phyloP scores from a whole-genome alignment of 2,113 vertebrate genomes.

The Lophius piscatorius region DNA sequence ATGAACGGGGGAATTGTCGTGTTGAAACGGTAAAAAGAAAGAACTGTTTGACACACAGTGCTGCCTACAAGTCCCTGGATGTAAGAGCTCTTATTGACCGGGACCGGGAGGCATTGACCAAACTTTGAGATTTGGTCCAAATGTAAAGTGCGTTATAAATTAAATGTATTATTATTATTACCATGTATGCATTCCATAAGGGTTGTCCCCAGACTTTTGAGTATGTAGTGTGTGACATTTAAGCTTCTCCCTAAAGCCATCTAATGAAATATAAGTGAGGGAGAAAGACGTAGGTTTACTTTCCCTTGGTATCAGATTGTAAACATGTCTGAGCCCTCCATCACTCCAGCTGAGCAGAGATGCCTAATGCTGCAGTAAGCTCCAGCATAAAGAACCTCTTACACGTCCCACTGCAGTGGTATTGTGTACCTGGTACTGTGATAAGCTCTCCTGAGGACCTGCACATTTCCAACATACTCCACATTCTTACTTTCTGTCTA shows the following conservation, averaged over 20 bases:
- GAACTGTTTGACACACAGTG: too few species aligned
- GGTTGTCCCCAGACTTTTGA: too few species aligned
- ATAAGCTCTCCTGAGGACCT: slow-evolving; percentile 45
- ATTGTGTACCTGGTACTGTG: slow-evolving; percentile 46
- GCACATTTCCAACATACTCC: slow-evolving; percentile 60
- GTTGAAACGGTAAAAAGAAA: too few species aligned
- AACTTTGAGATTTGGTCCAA: too few species aligned
- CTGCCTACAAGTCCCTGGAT: too few species aligned
- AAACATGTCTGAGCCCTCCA: slow-evolving; percentile 14
- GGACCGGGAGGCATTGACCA: too few species aligned
- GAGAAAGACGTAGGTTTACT: neutral
- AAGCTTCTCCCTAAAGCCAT: neutral
- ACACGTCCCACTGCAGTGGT: slow-evolving; percentile 40
- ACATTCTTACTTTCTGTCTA: slow-evolving; percentile 46
- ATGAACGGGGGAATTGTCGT: too few species aligned
- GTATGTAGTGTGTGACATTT: neutral
- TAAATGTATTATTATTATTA: too few species aligned
- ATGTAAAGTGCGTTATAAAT: too few species aligned
- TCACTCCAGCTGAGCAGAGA: slow-evolving; percentile 3
- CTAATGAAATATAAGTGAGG: neutral
- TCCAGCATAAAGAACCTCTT: slow-evolving; percentile 53
- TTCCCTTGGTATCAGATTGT: neutral
- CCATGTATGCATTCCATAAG: too few species aligned
- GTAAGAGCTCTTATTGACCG: too few species aligned
- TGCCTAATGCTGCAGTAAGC: slow-evolving; percentile 41